Evolutionary conservation across 2,888 invertebrate genomes (phyloP), one percentile per base, ranked within the genome.

Genomic region (Cactoblastis cactorum): DNA sequence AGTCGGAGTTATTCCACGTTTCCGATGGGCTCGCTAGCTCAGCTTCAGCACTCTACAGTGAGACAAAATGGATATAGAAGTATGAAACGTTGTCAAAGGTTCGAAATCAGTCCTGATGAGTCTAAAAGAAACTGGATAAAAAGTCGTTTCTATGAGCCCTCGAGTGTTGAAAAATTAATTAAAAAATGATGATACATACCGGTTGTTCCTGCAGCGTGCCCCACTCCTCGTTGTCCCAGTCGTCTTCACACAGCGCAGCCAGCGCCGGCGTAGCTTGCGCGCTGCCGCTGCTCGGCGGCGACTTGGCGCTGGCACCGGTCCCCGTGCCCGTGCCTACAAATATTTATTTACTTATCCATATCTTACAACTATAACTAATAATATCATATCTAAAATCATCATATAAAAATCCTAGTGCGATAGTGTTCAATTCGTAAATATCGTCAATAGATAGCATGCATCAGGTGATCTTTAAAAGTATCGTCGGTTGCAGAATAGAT

Each of bases 221-320:
- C 96, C 96, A 96, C 76, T 96, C 96, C 67, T 95, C 96, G 74
- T 95, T 94, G 73, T 95, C 95, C 95, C 95, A 95, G 45, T 95
- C 95, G 77, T 95, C 92, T 37, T 91, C 90, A 61, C 91, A 93
- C 15, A 93, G 88, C 14, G 90, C 93, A 66, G 90, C 92, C 54
- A 86, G 90, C 58, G 80, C 89, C 58, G 77, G 89, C 72, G 83
- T 90, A 71, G 77, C 90, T 53, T 71, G 91, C 81, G 72, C 92
- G 83, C 74, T 89, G 59, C 82, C 82, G 55, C 87, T 88, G 66
- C 85, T 87, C 18, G 77, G 77, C 12, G 83, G 82, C 0, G 86
- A 87, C 60, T 85, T 86, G 1, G 63, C 84, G 43, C 87, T 85
- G 2, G 74, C 79, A 6, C 83, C 82, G 0, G n/a, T 6, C 3